These are phyloP conservation scores for Halcyon smyrnensis DNA, from an alignment of 2,797 vertebrate species.

Conservation along the genomic window DNA sequence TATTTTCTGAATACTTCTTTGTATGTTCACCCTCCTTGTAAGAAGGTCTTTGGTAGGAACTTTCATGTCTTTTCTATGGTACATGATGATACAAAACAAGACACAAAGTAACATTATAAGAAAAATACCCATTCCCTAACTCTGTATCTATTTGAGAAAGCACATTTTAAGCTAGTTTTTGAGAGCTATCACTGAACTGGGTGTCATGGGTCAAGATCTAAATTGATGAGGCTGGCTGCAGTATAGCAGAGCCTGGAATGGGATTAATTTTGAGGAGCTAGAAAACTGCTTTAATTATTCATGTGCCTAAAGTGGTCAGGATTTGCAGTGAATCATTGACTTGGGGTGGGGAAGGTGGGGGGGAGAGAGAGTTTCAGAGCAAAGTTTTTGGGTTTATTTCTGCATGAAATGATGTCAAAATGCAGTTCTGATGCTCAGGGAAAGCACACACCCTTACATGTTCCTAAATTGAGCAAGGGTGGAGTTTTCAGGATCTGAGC, in stretches of 20 bases:
- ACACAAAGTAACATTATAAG: not conserved
- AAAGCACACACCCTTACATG: rapidly evolving
- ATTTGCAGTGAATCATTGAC: not conserved
- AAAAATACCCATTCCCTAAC: not conserved
- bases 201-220: not conserved
- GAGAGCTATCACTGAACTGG: not conserved
- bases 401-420: not conserved
- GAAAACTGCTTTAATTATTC: not conserved
- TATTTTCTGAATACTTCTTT: not conserved
- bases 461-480: not conserved
- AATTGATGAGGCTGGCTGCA: not conserved
- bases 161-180: not conserved
- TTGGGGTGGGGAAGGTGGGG: too few relatives aligned
- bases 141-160: not conserved
- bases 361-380: not conserved
- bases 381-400: not conserved
- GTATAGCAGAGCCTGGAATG: not conserved
- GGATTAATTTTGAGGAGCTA: not conserved
- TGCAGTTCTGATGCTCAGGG: not conserved
- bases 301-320: not conserved
- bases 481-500: not conserved
- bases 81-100: not conserved
- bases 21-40: not conserved
- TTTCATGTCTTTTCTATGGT: not conserved
- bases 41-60: rapidly evolving